Evolutionary conservation across 1,140 invertebrate species (phyloP), one percentile per base, ranked within the genome.

Genomic region (Trichonephila clavata): DNA sequence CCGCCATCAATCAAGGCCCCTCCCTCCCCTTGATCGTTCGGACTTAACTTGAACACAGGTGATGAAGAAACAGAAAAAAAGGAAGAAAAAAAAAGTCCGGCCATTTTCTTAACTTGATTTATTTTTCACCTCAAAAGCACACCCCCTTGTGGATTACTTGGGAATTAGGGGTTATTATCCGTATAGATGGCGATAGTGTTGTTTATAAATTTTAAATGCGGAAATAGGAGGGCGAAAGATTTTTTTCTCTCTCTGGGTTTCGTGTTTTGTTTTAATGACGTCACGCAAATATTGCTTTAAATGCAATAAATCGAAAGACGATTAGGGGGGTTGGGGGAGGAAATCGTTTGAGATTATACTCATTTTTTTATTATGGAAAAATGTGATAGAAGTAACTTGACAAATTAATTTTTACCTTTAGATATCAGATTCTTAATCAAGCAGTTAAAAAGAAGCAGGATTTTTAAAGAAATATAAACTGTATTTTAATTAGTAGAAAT

Each of bases 161-260:
- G 32, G 61, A 65, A 93, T 93, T 93, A 87, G 68, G 60, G 61
- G 92, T 65, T 92, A 92, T 92, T 92, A 92, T 92, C 81, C 63
- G n/a, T 27, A 60, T 39, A 39, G 90, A 92, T 86, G 61, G 81
- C 65, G 32, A 88, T 93, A 65, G 84, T 65, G 77, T 87, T 93
- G 86, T 93, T 92, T 93, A 93, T 93, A 93, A 93, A 93, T 93
- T 93, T 93, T 93, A 61, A 93, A 93, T 93, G 92, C 83, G 92
- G 86, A 92, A 86, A 92, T 92, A 86, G 84, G 18, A n/a, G 90
- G 71, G 90, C 65, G 21, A 32, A n/a, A 16, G 1, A 84, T 43
- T 50, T 84, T 92, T 92, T 84, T 91, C 57, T 4, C 21, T n/a
- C 18, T 24, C 24, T 71, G 6, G 16, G 24, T 65, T 87, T 87